A percentile compares a stretch with the other conserved stretches of the same genome.
Conservation (phyloP, 1,140 invertebrate genomes). For the Bombus pyrosoma region DNA sequence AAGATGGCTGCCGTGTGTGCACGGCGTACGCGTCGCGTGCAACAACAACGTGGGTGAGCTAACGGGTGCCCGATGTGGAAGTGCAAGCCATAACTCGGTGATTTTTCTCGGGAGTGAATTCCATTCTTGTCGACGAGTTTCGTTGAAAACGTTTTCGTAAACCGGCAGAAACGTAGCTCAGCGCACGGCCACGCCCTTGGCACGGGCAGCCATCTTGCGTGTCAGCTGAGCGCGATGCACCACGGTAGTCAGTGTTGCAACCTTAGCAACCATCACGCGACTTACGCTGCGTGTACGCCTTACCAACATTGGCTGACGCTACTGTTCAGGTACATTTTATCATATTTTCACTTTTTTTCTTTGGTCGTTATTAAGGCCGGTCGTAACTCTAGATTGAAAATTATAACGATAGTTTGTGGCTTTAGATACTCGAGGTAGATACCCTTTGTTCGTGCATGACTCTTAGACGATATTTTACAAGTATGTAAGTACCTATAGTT, state of each 20-base stretch:
- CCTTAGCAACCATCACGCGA: conserved; percentile 61
- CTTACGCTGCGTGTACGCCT: conserved; percentile 27
- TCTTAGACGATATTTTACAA: not conserved
- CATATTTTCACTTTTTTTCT: conserved; percentile 28
- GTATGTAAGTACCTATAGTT: no score
- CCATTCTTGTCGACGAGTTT: conserved; percentile 36
- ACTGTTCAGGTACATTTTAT: conserved; percentile 57
- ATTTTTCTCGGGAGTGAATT: conserved; percentile 63
- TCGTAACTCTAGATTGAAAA: not conserved
- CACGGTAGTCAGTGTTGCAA: conserved; percentile 72
- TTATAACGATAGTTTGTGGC: not conserved
- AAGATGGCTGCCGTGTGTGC: conserved; percentile 78
- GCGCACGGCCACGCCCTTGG: conserved; percentile 79
- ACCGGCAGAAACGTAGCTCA: conserved; percentile 38
- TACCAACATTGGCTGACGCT: conserved; percentile 50
- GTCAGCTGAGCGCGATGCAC: conserved; percentile 71
- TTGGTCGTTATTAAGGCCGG: not conserved
- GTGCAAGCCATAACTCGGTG: conserved; percentile 53
- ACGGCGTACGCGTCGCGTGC: conserved; percentile 70
- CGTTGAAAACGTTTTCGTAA: conserved; percentile 51
- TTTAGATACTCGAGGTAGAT: not conserved
- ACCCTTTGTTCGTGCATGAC: not conserved
- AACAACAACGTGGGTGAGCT: conserved; percentile 51
- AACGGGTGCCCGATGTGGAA: conserved; percentile 57
- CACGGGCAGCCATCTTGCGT: conserved; percentile 78